Conservation (phyloP, 2,113 vertebrate species). For the Dunckerocampus dactyliophorus region DNA sequence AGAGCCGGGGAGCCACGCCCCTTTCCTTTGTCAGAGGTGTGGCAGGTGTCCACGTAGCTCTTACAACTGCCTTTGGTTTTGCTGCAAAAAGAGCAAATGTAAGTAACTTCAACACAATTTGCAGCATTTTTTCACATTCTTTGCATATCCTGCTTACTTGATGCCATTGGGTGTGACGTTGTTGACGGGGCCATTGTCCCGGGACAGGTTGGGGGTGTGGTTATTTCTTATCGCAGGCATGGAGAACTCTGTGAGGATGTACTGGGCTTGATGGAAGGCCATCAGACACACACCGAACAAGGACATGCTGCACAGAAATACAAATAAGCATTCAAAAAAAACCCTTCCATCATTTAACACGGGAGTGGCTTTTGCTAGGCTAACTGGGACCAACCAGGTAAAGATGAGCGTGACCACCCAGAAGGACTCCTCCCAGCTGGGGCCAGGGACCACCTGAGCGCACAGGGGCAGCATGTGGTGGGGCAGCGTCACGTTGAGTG, state of each 20-base stretch:
- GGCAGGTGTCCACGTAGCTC: slow-evolving; percentile 83
- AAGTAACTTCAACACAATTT: slow-evolving; percentile 1
- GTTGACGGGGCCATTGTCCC: slow-evolving; percentile 72
- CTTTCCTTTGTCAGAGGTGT: slow-evolving; percentile 89
- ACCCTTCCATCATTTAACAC: neutral
- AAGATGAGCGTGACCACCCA: slow-evolving; percentile 92
- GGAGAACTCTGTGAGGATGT: slow-evolving; percentile 88
- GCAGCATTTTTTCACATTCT: too few species aligned
- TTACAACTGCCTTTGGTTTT: slow-evolving; percentile 86
- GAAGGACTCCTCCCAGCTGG: slow-evolving; percentile 96
- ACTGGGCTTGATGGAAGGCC: slow-evolving; percentile 94
- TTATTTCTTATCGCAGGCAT: slow-evolving; percentile 80
- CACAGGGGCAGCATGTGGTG: slow-evolving; percentile 93
- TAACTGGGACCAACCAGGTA: slow-evolving; percentile 76
- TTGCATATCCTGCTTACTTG: slow-evolving; percentile 70
- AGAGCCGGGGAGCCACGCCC: slow-evolving; percentile 87
- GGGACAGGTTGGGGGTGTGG: slow-evolving; percentile 72
- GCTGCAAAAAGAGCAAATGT: slow-evolving; percentile 36
- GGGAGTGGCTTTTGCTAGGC: neutral
- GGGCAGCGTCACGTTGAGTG: slow-evolving; percentile 92
- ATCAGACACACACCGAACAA: slow-evolving; percentile 89
- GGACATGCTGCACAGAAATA: slow-evolving; percentile 77
- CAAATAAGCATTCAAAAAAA: neutral
- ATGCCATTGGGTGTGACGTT: slow-evolving; percentile 77
- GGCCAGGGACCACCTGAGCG: slow-evolving; percentile 91